These are phyloP conservation scores for Enteromius mattozi DNA, from an alignment of 2,797 vertebrate species.

Conservation along the genomic window DNA sequence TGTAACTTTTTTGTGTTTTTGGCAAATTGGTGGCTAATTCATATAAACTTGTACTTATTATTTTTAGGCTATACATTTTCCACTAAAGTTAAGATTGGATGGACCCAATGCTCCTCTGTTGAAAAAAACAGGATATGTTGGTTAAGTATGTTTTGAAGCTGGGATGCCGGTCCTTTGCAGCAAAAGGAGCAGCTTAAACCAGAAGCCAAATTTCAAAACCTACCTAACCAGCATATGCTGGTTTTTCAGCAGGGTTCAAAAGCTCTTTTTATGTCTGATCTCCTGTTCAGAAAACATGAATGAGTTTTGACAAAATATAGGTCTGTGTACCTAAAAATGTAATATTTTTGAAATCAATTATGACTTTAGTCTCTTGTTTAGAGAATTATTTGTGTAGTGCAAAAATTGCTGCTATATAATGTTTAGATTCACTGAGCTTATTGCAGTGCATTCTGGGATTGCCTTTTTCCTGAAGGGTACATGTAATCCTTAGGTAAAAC, in stretches of 20 bases:
- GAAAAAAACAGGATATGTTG: no score
- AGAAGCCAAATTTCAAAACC: no score
- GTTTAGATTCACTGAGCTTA: not conserved
- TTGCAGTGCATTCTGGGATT: slow-evolving; percentile 6
- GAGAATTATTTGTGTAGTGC: not conserved
- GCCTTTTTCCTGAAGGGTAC: not conserved
- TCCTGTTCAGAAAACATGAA: not conserved
- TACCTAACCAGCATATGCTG: no score
- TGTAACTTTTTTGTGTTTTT: not conserved
- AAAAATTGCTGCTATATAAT: not conserved
- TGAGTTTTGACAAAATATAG: not conserved
- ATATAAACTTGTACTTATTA: not conserved
- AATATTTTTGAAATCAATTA: not conserved
- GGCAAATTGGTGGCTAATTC: not conserved
- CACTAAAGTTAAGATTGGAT: not conserved
- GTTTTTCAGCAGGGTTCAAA: no score
- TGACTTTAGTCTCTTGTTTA: not conserved
- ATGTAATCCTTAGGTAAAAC: not conserved
- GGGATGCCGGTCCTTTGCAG: no score
- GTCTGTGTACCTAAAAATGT: not conserved
- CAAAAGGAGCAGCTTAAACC: no score
- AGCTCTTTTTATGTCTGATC: no score
- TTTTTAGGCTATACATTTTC: not conserved
- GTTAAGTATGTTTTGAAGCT: no score
- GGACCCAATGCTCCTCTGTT: no score